Percentiles rank a stretch among this genome's conserved stretches.
These are phyloP conservation scores for Euura saliciscinereae DNA, from an alignment of 1,140 invertebrate species.

Conservation along the genomic window DNA sequence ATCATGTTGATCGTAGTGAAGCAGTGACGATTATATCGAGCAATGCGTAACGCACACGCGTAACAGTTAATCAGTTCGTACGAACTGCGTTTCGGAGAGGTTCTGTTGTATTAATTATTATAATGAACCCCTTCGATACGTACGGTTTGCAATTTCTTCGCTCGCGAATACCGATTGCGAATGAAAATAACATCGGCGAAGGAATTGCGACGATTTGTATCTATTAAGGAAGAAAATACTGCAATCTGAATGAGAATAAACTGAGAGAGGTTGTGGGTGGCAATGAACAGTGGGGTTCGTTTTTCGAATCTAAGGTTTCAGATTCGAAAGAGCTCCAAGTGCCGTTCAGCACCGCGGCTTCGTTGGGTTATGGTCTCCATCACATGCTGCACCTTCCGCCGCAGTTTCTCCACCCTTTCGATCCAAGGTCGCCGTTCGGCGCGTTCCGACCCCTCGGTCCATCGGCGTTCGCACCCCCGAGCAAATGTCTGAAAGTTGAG, in stretches of 20 bases:
- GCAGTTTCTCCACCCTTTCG: constrained; percentile 60
- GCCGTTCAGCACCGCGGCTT: constrained; percentile 58
- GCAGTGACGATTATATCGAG: no score
- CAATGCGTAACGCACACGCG: no score
- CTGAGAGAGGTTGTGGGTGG: constrained; percentile 6
- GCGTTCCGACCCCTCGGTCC: constrained; percentile 56
- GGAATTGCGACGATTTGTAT: no score
- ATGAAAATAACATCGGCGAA: no score
- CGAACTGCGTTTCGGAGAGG: no score
- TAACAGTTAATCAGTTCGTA: no score
- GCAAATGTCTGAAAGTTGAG: constrained; percentile 62
- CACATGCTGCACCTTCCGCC: constrained; percentile 62
- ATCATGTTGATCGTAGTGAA: no score
- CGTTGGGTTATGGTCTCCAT: constrained; percentile 61
- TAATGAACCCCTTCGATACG: no score
- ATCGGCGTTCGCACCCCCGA: constrained; percentile 63
- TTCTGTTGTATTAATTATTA: no score
- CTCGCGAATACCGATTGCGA: no score
- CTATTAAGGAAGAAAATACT: no score
- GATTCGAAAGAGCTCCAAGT: constrained; percentile 61
- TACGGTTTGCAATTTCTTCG: no score
- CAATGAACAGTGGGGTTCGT: constrained; percentile 8
- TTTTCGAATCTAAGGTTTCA: constrained; percentile 47
- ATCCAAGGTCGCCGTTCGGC: constrained; percentile 56
- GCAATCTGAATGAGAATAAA: not conserved